Conservation (phyloP, 2,113 vertebrate species). For the Leiothrix lutea region DNA sequence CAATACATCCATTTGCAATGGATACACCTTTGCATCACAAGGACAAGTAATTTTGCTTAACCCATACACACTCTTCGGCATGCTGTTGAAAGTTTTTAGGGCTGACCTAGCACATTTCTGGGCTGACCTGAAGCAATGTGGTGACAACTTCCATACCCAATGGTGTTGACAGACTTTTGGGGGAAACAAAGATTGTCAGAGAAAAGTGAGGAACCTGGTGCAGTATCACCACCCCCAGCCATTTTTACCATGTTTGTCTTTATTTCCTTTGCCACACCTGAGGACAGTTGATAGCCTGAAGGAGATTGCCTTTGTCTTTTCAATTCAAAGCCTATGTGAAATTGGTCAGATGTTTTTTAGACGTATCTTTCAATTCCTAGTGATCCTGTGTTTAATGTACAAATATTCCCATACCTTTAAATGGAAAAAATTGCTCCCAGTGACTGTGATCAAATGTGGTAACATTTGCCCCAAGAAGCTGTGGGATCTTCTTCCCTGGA, state of each 20-base stretch:
- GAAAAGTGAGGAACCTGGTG: background rate
- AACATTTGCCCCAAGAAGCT: background rate
- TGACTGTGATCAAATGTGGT: rapidly evolving
- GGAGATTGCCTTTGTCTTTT: background rate
- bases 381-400: background rate
- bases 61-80: rapidly evolving
- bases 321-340: background rate
- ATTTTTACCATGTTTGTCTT: background rate
- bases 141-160: background rate
- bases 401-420: background rate
- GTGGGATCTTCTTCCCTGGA: background rate
- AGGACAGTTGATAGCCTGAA: background rate
- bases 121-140: background rate
- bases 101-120: background rate
- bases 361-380: background rate
- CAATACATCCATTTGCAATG: no score
- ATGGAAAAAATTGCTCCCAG: background rate
- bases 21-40: background rate
- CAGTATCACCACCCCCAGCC: background rate
- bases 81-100: background rate
- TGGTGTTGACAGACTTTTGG: background rate
- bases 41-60: background rate
- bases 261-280: background rate
- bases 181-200: background rate
- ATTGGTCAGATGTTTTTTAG: background rate